Evolutionary conservation across 2,113 vertebrate species (phyloP), one percentile per base, ranked within the genome.

Genomic region (Sisor rabdophorus): DNA sequence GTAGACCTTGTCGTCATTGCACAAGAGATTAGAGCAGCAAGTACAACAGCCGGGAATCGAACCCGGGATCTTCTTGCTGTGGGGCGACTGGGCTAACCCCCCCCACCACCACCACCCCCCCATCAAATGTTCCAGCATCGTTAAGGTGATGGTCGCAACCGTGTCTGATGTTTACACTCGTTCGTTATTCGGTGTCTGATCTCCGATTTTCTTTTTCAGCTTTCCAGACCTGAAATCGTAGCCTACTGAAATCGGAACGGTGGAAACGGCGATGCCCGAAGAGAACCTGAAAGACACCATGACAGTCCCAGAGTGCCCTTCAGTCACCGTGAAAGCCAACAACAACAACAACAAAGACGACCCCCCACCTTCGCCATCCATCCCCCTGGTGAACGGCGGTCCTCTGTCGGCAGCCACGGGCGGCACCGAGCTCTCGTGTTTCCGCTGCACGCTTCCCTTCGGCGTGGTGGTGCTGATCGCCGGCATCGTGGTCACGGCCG

Each of bases 401-500:
- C 95, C 97, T 89, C 90, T 99, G 86, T 94, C 93, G 0, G 97
- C 96, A 0, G 96, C 97, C 8, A 99, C 97, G 0, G 97, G 97
- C 0, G 97, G 97, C 2, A 85, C 95, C 0, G 97, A 98, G 82
- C 94, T 98, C 47, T 98, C 96, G 70, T 99, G 97, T 87, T 99
- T 97, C 83, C 95, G 96, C 77, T 99, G 97, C 80, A 93, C 94
- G 17, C 69, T 98, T 47, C 97, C 97, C 1, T 99, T 99, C 0
- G 96, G 95, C 0, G 92, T 99, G 85, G 95, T 98, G 58, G 92
- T 98, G 73, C 93, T 98, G n/a, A 97, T 99, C 4, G 91, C 95
- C 0, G 97, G 97, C 16, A 78, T 92, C 0, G 97, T 97, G 83
- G 97, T 98, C 80, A 99, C 96, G 0, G 93, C 94, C 0, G 96